Conservation (phyloP, 2,888 invertebrate genomes). For the Caradrina kadenii region DNA sequence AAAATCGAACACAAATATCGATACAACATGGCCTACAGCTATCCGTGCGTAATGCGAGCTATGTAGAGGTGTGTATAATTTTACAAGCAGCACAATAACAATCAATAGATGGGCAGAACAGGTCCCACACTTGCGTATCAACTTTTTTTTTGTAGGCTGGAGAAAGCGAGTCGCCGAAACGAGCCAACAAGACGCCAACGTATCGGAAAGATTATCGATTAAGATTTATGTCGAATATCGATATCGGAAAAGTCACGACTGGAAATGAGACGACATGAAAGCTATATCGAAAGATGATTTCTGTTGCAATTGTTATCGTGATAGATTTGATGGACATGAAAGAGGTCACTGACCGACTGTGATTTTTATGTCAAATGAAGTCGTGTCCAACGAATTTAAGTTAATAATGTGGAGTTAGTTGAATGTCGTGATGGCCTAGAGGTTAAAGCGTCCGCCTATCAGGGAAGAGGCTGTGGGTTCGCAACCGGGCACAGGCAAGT, state of each 20-base stretch:
- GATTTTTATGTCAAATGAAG: constrained; percentile 7
- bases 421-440: too few species aligned
- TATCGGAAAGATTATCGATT: constrained; percentile 65
- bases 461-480: too few species aligned
- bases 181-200: constrained; percentile 63
- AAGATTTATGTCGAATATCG: constrained; percentile 67
- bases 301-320: constrained; percentile 40
- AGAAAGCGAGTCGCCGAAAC: constrained; percentile 77
- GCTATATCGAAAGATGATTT: constrained; percentile 35
- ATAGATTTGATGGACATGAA: constrained; percentile 30
- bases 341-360: constrained; percentile 11
- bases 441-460: too few species aligned
- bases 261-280: constrained; percentile 55
- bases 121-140: constrained; percentile 71
- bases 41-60: constrained; percentile 55
- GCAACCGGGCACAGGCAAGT: too few species aligned
- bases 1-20: constrained; percentile 36
- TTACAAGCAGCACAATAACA: constrained; percentile 68
- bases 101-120: constrained; percentile 72
- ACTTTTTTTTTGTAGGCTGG: constrained; percentile 75
- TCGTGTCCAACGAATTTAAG: not conserved
- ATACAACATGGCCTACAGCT: constrained; percentile 40
- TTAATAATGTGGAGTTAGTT: too few species aligned
- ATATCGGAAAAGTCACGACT: constrained; percentile 65
- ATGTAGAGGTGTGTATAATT: constrained; percentile 59